Conservation (phyloP, 2,797 vertebrate species). For the Oryzias sinensis region DNA sequence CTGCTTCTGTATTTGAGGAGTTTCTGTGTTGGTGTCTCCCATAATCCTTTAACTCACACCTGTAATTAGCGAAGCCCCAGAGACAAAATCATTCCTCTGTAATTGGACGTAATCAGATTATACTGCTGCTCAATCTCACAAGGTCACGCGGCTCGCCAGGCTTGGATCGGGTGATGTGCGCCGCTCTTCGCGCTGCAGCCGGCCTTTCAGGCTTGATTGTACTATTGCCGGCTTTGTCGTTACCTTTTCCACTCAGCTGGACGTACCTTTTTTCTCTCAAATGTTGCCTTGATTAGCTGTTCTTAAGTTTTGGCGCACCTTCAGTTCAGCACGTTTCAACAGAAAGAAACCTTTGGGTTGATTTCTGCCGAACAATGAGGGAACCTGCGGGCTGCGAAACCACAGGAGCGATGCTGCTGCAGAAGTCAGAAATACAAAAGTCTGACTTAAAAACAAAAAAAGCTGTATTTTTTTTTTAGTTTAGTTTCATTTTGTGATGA, state of each 20-base stretch:
- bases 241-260: slow-evolving; percentile 45
- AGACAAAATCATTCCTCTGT: slow-evolving; percentile 20
- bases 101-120: slow-evolving; percentile 42
- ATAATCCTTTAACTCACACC: neutral
- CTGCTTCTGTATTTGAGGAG: no score
- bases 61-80: slow-evolving; percentile 14
- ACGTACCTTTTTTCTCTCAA: slow-evolving; percentile 33
- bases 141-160: slow-evolving; percentile 19
- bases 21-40: no score
- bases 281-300: slow-evolving; percentile 51
- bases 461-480: slow-evolving; percentile 2
- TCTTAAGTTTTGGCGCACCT: slow-evolving; percentile 5
- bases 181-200: neutral
- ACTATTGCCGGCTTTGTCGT: slow-evolving; percentile 20
- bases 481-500: slow-evolving; percentile 4
- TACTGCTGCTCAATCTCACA: slow-evolving; percentile 16
- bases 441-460: neutral
- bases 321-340: neutral
- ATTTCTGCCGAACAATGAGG: slow-evolving; percentile 4
- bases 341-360: neutral
- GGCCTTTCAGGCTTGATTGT: slow-evolving; percentile 46
- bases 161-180: slow-evolving; percentile 8
- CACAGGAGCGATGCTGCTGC: slow-evolving; percentile 3
- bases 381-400: neutral
- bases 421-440: slow-evolving; percentile 9